phyloP scores from a whole-genome alignment of 2,797 vertebrate genomes.

The Ibycter americanus region DNA sequence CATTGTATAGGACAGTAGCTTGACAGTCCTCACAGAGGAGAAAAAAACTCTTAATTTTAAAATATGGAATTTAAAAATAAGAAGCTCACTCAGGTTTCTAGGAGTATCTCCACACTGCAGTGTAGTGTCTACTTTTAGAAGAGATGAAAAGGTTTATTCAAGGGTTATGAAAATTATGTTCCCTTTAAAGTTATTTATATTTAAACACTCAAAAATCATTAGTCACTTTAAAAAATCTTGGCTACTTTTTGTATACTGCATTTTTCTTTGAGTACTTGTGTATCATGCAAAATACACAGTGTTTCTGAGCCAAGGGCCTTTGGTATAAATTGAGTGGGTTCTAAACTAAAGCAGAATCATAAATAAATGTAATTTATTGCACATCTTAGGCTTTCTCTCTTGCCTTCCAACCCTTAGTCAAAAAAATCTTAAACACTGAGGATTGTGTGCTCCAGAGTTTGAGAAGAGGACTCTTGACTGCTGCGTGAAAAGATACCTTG shows the following conservation, averaged over 20 bases:
- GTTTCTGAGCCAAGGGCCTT: conserved; percentile 31
- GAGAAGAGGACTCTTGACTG: background rate
- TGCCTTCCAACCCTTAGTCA: background rate
- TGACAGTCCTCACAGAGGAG: background rate
- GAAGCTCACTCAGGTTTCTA: background rate
- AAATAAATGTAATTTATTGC: conserved; percentile 28
- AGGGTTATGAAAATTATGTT: background rate
- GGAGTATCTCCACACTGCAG: background rate
- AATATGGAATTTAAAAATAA: background rate
- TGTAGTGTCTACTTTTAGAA: background rate
- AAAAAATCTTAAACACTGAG: background rate
- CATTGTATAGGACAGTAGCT: background rate
- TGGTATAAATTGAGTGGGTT: background rate
- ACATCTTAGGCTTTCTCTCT: background rate
- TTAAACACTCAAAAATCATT: conserved; percentile 41
- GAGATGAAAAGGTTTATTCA: background rate
- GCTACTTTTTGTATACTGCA: background rate
- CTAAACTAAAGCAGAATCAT: background rate
- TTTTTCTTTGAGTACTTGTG: conserved; percentile 10
- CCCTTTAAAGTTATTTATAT: conserved; percentile 7
- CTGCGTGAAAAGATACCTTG: background rate
- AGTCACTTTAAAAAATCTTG: conserved; percentile 21
- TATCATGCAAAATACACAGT: background rate
- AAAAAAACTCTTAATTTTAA: background rate
- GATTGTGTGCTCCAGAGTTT: background rate